phyloP scores from a whole-genome alignment of 2,888 invertebrate genomes.

The Sympetrum striolatum region DNA sequence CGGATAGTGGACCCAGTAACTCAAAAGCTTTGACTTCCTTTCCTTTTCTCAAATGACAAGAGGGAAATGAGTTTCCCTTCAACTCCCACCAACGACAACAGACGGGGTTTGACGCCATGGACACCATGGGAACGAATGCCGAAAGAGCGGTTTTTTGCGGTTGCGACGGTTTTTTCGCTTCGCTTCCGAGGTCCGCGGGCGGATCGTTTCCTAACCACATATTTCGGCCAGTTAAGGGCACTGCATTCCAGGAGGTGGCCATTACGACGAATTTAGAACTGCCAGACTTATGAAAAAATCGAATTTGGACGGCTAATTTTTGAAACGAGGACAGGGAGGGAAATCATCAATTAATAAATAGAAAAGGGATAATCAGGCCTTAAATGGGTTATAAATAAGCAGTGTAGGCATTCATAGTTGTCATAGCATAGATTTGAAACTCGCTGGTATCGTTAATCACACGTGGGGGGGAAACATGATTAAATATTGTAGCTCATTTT shows the following conservation, averaged over 20 bases:
- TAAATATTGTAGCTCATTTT: too few species aligned
- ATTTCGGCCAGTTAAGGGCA: neutral
- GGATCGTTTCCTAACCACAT: neutral
- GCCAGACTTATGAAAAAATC: too few species aligned
- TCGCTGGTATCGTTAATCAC: too few species aligned
- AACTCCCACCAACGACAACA: neutral
- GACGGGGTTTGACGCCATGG: neutral
- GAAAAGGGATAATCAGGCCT: too few species aligned
- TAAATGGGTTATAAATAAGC: too few species aligned
- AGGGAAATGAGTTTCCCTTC: neutral
- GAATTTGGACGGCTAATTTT: too few species aligned
- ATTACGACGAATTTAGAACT: too few species aligned
- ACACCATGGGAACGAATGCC: neutral
- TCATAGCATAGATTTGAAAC: too few species aligned
- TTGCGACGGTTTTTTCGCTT: neutral
- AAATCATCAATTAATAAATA: too few species aligned
- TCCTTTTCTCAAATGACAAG: neutral
- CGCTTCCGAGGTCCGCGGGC: neutral
- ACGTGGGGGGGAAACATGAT: too few species aligned
- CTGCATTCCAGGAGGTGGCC: neutral
- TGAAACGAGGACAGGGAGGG: too few species aligned
- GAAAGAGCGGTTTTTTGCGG: neutral
- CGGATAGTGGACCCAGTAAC: neutral
- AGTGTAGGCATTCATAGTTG: too few species aligned
- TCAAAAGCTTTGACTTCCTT: neutral